Conservation (phyloP, 2,888 invertebrate species). For the Agonopterix subpropinquella region DNA sequence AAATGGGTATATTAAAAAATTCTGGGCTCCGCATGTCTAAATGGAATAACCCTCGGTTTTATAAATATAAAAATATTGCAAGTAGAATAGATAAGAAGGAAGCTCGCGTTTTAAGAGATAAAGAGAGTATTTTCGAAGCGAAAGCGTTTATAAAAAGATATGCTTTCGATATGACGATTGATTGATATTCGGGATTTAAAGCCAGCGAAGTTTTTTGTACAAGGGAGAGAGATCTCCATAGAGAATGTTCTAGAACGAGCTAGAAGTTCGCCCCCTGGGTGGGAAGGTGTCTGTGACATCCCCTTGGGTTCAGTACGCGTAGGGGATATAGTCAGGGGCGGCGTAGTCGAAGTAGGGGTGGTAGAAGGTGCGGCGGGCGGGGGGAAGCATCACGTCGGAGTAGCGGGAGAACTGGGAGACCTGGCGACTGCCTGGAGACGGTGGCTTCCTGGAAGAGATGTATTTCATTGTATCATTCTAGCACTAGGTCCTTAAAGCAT, state of each 20-base stretch:
- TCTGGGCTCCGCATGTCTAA: constrained; percentile 49
- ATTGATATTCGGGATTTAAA: constrained; percentile 41
- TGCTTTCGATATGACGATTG: constrained; percentile 62
- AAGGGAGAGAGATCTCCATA: constrained; percentile 33
- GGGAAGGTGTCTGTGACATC: constrained; percentile 13
- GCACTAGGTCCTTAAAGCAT: too few relatives aligned
- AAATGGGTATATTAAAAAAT: constrained; percentile 43
- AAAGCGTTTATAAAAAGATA: constrained; percentile 50
- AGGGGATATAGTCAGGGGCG: constrained; percentile 51
- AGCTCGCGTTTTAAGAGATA: constrained; percentile 39
- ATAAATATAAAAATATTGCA: constrained; percentile 61
- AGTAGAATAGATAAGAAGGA: constrained; percentile 24
- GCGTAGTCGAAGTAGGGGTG: constrained; percentile 53
- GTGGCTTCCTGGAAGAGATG: constrained; percentile 51
- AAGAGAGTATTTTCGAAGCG: constrained; percentile 41
- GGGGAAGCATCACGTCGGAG: constrained; percentile 64
- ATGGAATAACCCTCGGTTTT: constrained; percentile 39
- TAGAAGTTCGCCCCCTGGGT: constrained; percentile 31
- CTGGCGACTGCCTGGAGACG: constrained; percentile 52
- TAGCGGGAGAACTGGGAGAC: constrained; percentile 67
- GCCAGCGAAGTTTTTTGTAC: constrained; percentile 49
- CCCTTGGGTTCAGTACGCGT: constrained; percentile 46
- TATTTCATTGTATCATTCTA: too few relatives aligned
- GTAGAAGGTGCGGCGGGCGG: constrained; percentile 51
- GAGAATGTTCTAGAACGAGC: constrained; percentile 32